Evolutionary conservation across 2,797 vertebrate species (phyloP), one percentile per base, ranked within the genome.

Genomic region (Bovichtus variegatus): DNA sequence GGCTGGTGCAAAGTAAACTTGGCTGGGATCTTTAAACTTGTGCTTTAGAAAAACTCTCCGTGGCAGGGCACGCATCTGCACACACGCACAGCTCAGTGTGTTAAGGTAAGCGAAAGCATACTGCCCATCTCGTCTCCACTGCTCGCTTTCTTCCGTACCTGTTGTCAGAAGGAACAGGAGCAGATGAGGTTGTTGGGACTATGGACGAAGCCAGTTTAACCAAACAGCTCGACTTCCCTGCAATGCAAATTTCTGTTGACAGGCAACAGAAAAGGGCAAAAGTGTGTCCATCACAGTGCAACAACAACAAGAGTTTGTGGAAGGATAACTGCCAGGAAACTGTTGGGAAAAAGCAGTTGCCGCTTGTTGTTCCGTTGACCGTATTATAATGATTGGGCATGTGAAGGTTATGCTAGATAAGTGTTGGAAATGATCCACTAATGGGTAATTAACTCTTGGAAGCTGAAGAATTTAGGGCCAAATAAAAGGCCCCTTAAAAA

Each of bases 1-100:
- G 79, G 91, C 95, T 95, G 95, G 92, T 95, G 91, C 94, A 96
- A 96, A 93, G 88, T 93, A 93, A 96, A 98, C 96, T 97, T 97
- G 93, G 94, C 94, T 59, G 87, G 73, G 93, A 94, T 94, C 94
- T 94, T 84, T 87, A 83, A 95, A 95, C 94, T 96, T 95, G 92
- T 94, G 70, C 61, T 89, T 84, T 60, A 57, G 41, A 78, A 80
- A 87, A 80, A 70, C 71, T 83, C 63, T 76, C 70, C 2, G 15
- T 85, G 87, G 74, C 78, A 65, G 67, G 81, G 74, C 77, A 68
- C 18, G 12, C 40, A 67, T 83, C 76, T 84, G 76, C 49, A 78
- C 70, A 73, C 60, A 74, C 41, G 9, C 54, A 72, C 27, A 69
- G 89, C 92, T 95, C 89, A 93, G 82, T 87, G 84, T 94, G 90